Conservation (phyloP, 1,140 invertebrate genomes). For the Brachionus calyciflorus region DNA sequence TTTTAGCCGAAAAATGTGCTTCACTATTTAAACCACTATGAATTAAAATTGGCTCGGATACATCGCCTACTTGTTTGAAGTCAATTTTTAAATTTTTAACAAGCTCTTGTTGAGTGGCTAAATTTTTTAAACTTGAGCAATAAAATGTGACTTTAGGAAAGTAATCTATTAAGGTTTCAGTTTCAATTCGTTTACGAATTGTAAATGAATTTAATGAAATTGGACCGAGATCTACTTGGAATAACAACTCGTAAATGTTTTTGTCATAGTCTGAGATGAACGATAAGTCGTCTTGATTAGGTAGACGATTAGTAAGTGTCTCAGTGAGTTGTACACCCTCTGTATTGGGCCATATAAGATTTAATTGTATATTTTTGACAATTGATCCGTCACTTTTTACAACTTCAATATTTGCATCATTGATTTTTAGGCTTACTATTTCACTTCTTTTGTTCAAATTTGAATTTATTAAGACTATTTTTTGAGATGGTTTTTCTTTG, state of each 20-base stretch:
- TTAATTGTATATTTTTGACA: conserved; percentile 26
- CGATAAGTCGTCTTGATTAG: neutral
- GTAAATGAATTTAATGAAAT: conserved; percentile 17
- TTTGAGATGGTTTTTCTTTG: conserved; percentile 19
- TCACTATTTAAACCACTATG: conserved; percentile 12
- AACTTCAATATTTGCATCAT: conserved; percentile 15
- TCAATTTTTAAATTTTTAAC: conserved; percentile 26
- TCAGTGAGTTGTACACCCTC: neutral
- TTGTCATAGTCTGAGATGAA: neutral
- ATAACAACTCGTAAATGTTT: conserved; percentile 2
- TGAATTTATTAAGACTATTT: conserved; percentile 29
- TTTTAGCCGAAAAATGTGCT: conserved; percentile 48
- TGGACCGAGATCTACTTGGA: conserved; percentile 17
- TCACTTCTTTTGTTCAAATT: conserved; percentile 35
- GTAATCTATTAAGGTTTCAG: neutral
- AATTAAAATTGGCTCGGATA: neutral
- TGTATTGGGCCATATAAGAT: conserved; percentile 35
- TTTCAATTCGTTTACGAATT: neutral
- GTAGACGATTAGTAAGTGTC: neutral
- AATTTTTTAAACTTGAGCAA: neutral
- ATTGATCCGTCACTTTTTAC: neutral
- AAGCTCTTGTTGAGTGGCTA: neutral
- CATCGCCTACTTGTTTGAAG: neutral
- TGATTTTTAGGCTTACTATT: conserved; percentile 22
- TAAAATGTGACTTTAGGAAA: conserved; percentile 20